phyloP scores from a whole-genome alignment of 2,888 invertebrate genomes.

The Cybosia mesomella region DNA sequence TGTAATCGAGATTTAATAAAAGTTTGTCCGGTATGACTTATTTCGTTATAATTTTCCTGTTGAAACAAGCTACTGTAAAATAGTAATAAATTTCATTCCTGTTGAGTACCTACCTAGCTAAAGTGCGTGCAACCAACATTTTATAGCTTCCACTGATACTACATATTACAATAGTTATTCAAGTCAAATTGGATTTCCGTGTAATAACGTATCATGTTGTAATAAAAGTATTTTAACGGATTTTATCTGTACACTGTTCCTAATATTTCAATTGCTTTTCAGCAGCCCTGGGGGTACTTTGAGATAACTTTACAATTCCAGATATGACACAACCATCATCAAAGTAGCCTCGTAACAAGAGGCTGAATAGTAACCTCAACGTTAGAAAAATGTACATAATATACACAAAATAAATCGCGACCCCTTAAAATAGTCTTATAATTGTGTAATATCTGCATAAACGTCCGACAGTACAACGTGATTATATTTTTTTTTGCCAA shows the following conservation, averaged over 20 bases:
- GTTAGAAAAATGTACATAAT: neutral
- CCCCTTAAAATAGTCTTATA: neutral
- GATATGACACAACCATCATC: no score
- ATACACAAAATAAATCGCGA: neutral
- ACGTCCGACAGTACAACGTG: neutral
- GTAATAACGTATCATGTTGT: neutral
- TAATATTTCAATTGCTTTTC: neutral
- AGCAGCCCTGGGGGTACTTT: neutral
- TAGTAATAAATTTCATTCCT: neutral
- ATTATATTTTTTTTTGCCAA: neutral
- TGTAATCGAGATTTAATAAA: no score
- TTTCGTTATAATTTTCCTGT: no score
- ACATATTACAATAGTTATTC: neutral
- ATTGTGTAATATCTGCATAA: neutral
- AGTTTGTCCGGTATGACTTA: no score
- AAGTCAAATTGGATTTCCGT: neutral
- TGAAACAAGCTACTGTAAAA: no score
- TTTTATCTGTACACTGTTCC: neutral
- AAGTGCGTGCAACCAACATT: slow-evolving; percentile 14
- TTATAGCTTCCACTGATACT: slow-evolving; percentile 10
- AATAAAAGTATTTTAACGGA: neutral
- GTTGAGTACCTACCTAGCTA: neutral
- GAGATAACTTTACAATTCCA: no score
- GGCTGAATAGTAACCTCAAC: no score
- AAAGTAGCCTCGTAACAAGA: no score